phyloP scores from a whole-genome alignment of 1,140 invertebrate genomes.

The Streblospio benedicti region DNA sequence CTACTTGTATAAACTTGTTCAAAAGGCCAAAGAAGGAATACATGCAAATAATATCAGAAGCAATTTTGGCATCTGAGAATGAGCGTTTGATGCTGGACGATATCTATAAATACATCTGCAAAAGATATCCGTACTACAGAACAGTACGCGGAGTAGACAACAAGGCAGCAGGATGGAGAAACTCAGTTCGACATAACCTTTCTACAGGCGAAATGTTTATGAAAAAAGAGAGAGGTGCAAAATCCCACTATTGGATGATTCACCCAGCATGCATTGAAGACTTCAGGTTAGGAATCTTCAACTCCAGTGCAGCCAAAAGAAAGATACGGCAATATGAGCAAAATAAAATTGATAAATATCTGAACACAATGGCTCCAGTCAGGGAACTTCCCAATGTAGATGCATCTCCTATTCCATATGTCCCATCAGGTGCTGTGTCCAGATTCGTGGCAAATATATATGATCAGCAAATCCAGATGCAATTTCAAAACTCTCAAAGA shows the following conservation, averaged over 20 bases:
- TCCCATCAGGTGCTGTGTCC: no score
- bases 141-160: no score
- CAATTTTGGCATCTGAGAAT: constrained; percentile 67
- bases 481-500: no score
- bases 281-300: constrained; percentile 90
- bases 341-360: no score
- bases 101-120: constrained; percentile 48
- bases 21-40: constrained; percentile 50
- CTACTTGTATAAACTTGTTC: no score
- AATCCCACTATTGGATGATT: constrained; percentile 72
- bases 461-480: no score
- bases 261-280: constrained; percentile 91
- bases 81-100: constrained; percentile 3
- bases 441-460: no score
- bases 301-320: no score
- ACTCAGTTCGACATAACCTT: constrained; percentile 59
- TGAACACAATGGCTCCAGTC: no score
- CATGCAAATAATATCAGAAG: constrained; percentile 83
- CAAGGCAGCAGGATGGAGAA: constrained; percentile 45
- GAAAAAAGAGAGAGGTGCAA: constrained; percentile 64
- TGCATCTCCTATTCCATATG: no score
- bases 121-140: constrained; percentile 60
- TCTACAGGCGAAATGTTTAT: constrained; percentile 96
- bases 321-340: no score
- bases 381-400: no score